Evolutionary conservation across 2,113 vertebrate species (phyloP).

Genomic region (Chaenocephalus aceratus): DNA sequence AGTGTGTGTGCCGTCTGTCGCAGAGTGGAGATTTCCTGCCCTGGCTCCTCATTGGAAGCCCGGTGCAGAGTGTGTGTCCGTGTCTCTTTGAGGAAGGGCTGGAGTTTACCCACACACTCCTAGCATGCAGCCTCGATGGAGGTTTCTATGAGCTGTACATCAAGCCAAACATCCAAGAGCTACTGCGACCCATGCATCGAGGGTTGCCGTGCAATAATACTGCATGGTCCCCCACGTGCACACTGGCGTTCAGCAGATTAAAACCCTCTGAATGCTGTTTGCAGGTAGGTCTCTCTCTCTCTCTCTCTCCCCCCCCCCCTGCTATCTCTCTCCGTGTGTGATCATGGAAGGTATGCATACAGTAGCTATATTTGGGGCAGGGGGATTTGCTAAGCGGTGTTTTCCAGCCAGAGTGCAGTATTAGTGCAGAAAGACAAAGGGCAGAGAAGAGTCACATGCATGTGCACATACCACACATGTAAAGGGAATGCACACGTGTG

Average conservation of each 20-base stretch:
- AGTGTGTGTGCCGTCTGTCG: conserved; percentile 65
- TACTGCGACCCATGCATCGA: conserved; percentile 37
- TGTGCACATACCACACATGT: background rate
- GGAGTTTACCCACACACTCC: conserved; percentile 55
- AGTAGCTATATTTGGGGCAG: conserved; percentile 64
- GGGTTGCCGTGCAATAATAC: conserved; percentile 32
- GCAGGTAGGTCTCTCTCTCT: conserved; percentile 6
- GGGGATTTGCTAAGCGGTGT: conserved; percentile 60
- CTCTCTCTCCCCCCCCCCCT: background rate
- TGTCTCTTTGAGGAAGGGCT: conserved; percentile 56
- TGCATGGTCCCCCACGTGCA: conserved; percentile 14
- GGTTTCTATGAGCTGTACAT: conserved; percentile 56
- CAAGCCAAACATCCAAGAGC: conserved; percentile 54
- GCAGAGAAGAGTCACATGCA: conserved; percentile 46
- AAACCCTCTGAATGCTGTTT: conserved; percentile 57
- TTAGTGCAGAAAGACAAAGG: conserved; percentile 57
- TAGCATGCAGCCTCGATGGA: conserved; percentile 56
- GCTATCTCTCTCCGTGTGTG: conserved; percentile 24
- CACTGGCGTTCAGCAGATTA: conserved; percentile 50
- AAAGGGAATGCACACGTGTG: background rate
- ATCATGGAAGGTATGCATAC: conserved; percentile 60
- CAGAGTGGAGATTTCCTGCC: conserved; percentile 64
- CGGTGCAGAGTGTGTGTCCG: conserved; percentile 43
- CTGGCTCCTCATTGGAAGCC: conserved; percentile 57
- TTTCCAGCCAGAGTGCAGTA: conserved; percentile 60